Conservation (phyloP, 2,113 vertebrate genomes). For the Nematolebias whitei region DNA sequence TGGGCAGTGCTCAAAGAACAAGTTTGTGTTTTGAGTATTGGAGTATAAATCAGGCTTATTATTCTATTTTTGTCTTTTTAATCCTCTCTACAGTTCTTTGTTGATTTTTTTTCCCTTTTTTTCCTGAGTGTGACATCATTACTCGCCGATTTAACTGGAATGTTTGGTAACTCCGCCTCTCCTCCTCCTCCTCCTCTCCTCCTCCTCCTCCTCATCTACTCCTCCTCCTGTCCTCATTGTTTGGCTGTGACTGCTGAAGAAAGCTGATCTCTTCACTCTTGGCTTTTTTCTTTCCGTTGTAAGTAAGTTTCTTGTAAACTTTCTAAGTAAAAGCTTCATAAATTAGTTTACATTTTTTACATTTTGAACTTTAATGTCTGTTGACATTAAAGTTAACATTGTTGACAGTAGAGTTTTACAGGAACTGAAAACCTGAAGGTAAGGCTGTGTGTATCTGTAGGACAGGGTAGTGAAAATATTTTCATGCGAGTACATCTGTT, state of each 20-base stretch:
- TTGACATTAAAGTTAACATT: constrained; percentile 37
- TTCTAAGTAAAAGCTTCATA: background rate
- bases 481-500: constrained; percentile 17
- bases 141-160: constrained; percentile 66
- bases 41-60: constrained; percentile 50
- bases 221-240: constrained; percentile 56
- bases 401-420: constrained; percentile 7
- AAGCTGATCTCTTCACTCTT: constrained; percentile 54
- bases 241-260: constrained; percentile 52
- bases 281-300: constrained; percentile 16
- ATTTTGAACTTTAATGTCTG: constrained; percentile 3
- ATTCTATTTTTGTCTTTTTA: constrained; percentile 32
- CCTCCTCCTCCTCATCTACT: constrained; percentile 23
- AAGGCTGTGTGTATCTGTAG: constrained; percentile 34
- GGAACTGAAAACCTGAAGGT: constrained; percentile 54
- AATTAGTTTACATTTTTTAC: too few relatives aligned
- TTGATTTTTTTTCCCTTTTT: constrained; percentile 45
- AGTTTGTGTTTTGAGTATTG: background rate
- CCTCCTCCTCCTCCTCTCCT: constrained; percentile 24
- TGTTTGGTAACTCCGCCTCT: constrained; percentile 67
- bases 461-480: constrained; percentile 36
- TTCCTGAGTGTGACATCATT: constrained; percentile 70
- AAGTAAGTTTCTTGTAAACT: constrained; percentile 24
- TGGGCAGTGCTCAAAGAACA: background rate
- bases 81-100: constrained; percentile 19